Percentiles rank a stretch among this genome's conserved stretches.
These are phyloP conservation scores for Gambusia affinis DNA, from an alignment of 2,113 vertebrate genomes.

Conservation along the genomic window DNA sequence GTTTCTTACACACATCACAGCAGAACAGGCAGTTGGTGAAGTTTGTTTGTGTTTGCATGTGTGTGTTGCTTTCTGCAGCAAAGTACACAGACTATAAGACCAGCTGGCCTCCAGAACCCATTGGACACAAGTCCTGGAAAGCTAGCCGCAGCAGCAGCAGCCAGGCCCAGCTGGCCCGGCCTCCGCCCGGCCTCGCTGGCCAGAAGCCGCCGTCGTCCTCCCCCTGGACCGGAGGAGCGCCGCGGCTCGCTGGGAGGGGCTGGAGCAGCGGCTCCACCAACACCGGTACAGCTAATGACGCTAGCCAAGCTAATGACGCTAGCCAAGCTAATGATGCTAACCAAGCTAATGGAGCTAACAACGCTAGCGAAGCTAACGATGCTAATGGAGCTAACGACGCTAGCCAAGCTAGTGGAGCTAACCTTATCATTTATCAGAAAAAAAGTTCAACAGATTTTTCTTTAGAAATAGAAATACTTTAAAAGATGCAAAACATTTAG, in stretches of 20 bases:
- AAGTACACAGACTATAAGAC: constrained; percentile 98
- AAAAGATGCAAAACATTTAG: no score
- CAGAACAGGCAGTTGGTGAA: no score
- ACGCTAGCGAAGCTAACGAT: no score
- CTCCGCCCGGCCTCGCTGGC: constrained; percentile 93
- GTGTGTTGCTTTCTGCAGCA: constrained; percentile 72
- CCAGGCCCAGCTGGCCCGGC: constrained; percentile 94
- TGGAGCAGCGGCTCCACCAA: constrained; percentile 83
- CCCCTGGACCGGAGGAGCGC: constrained; percentile 92
- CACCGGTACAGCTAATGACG: constrained; percentile 81
- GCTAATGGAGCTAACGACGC: no score
- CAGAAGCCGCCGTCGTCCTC: constrained; percentile 91
- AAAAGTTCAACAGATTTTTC: no score
- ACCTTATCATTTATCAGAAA: no score
- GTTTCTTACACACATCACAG: no score
- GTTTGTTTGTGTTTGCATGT: no score
- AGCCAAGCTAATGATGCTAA: neutral
- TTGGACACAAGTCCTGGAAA: constrained; percentile 99
- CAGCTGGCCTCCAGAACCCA: constrained; percentile 98
- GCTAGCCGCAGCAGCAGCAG: constrained; percentile 94
- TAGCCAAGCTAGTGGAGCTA: no score
- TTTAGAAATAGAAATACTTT: no score
- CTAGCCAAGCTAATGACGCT: no score
- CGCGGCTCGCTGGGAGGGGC: constrained; percentile 88
- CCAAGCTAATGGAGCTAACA: no score